Base-by-base conservation (phyloP, 2,113 vertebrate species). In the Tragelaphus buxtoni region DNA sequence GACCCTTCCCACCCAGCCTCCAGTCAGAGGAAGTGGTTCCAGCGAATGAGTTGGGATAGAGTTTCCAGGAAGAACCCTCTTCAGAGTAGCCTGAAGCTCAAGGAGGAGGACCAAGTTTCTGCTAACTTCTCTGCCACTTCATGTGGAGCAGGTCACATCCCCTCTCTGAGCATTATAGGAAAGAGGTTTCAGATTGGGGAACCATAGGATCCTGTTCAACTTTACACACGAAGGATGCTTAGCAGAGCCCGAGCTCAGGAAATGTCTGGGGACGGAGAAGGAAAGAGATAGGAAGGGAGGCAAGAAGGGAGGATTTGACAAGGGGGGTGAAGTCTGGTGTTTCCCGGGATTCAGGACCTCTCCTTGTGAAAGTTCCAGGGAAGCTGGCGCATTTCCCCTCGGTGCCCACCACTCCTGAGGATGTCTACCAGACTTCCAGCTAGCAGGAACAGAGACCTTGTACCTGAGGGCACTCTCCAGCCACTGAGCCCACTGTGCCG, bases 321-420 rank as follows among this genome's bases (percentile, higher is more conserved):
- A 72, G 24, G 18, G 28, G 3, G 39, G 11, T 39, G 47, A 63
- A 91, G 26, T 22, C 76, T 32, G 17, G 16, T 30, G 7, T 61
- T 49, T 76, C 5, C 32, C 11, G 14, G 47, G 83, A n/a, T 80
- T 88, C 28, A 81, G 69, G 53, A 12, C 24, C 10, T 47, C 55
- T 13, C 16, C 26, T 55, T 20, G 51, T 55, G 35, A 90, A 77
- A 42, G 56, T 35, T 88, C 30, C 7, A 1, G 32, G 87, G 13
- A 35, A 61, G 6, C 7, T 13, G 16, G n/a, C 12, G 32, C 9
- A 0, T n/a, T 5, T 77, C 13, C 32, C 26, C 26, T 9, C 16
- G 13, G 16, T 10, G 11, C 7, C 77, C 42, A 30, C 65, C 9
- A 18, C 32, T 45, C 20, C 90, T 39, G 28, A 90, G 86, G 5